Percentiles rank a stretch among this genome's conserved stretches.
phyloP scores from a whole-genome alignment of 1,140 invertebrate genomes.

The Paracyclopina nana region DNA sequence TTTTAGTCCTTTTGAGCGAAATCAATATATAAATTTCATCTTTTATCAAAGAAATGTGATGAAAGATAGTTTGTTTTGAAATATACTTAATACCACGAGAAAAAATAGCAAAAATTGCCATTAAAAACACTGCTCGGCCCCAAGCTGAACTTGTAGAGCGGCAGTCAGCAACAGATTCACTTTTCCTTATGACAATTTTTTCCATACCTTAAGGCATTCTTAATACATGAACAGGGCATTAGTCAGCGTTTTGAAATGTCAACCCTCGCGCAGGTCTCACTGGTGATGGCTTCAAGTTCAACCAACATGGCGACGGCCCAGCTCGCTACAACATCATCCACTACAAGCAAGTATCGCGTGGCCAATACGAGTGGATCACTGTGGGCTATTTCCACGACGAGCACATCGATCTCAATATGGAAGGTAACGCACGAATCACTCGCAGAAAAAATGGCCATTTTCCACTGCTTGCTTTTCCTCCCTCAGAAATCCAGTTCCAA shows the following conservation, averaged over 20 bases:
- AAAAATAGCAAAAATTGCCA: too few species aligned
- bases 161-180: too few species aligned
- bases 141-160: too few species aligned
- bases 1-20: too few species aligned
- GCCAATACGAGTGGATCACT: slow-evolving; percentile 58
- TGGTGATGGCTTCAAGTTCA: slow-evolving; percentile 72
- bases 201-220: too few species aligned
- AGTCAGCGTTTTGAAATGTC: neutral
- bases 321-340: slow-evolving; percentile 85
- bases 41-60: too few species aligned
- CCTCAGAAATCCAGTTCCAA: slow-evolving; percentile 56
- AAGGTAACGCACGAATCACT: slow-evolving; percentile 38
- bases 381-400: slow-evolving; percentile 64
- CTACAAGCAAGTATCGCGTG: slow-evolving; percentile 56
- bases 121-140: too few species aligned
- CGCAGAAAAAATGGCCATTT: neutral
- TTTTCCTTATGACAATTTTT: too few species aligned
- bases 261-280: slow-evolving; percentile 41
- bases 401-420: slow-evolving; percentile 52
- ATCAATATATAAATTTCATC: neutral
- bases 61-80: too few species aligned
- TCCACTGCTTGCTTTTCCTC: neutral
- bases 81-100: too few species aligned
- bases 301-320: slow-evolving; percentile 69
- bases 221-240: too few species aligned